phyloP scores from a whole-genome alignment of 2,888 invertebrate species.

The Xiphydria camelus region DNA sequence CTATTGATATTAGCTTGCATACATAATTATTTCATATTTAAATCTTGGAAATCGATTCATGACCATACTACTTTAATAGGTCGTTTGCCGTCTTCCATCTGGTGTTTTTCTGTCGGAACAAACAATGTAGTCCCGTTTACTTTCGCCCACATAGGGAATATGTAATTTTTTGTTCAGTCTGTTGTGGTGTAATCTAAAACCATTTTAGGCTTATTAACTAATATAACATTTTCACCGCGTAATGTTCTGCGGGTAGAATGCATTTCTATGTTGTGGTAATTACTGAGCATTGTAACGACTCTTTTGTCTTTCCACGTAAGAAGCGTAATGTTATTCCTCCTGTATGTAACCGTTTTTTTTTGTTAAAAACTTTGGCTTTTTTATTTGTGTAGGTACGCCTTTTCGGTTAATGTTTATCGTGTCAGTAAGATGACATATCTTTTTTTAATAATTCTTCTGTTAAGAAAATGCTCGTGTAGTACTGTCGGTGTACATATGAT shows the following conservation, averaged over 20 bases:
- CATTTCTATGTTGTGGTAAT: neutral
- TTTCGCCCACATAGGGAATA: constrained; percentile 12
- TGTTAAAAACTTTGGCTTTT: constrained; percentile 15
- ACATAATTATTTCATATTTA: too few species aligned
- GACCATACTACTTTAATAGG: too few species aligned
- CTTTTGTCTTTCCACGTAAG: constrained; percentile 19
- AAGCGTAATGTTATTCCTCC: constrained; percentile 10
- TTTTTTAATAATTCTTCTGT: constrained; percentile 24
- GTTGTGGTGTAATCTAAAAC: constrained; percentile 15
- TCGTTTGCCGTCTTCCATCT: constrained; percentile 22
- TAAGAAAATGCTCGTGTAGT: constrained; percentile 25
- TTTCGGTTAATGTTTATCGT: constrained; percentile 18
- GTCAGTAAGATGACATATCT: constrained; percentile 21
- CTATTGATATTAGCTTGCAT: too few species aligned
- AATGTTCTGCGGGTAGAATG: constrained; percentile 11
- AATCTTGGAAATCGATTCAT: too few species aligned
- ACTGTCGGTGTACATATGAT: constrained; percentile 27
- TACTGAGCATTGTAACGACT: constrained; percentile 14
- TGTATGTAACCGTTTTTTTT: constrained; percentile 17
- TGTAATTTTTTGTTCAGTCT: constrained; percentile 22
- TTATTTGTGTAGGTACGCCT: constrained; percentile 12
- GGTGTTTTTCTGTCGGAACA: constrained; percentile 27
- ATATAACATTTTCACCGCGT: constrained; percentile 8
- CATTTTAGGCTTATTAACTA: constrained; percentile 14
- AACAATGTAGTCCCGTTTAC: constrained; percentile 25